phyloP scores from a whole-genome alignment of 2,113 vertebrate species.

The Microtus montanus region DNA sequence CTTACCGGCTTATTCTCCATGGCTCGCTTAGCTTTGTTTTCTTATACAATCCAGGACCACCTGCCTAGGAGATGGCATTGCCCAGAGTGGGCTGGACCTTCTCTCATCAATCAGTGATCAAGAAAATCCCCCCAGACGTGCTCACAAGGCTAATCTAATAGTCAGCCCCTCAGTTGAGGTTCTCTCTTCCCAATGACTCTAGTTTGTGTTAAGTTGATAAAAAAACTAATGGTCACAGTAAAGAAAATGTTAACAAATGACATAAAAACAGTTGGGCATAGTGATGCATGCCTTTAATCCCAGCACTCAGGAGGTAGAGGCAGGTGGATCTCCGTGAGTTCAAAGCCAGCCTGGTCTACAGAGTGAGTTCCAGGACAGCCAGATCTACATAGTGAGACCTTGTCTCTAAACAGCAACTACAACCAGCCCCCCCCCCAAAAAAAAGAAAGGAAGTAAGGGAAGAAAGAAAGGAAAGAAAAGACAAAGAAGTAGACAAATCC shows the following conservation, averaged over 20 bases:
- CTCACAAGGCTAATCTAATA: neutral
- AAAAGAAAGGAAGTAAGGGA: too few relatives aligned
- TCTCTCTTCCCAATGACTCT: neutral
- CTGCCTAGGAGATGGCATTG: neutral
- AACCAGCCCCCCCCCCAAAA: neutral
- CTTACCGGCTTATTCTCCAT: neutral
- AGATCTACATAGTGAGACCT: neutral
- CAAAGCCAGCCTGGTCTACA: neutral
- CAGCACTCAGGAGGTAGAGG: neutral
- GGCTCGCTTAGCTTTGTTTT: neutral
- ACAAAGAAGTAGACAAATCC: neutral
- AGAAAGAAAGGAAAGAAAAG: neutral
- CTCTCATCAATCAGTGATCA: neutral
- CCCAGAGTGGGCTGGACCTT: neutral
- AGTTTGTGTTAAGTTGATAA: neutral
- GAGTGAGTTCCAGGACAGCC: neutral
- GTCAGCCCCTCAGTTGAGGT: neutral
- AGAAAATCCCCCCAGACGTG: neutral
- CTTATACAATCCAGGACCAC: neutral
- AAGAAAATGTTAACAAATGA: neutral
- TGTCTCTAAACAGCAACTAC: neutral
- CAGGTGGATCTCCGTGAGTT: neutral
- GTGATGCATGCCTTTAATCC: neutral
- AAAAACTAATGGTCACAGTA: neutral
- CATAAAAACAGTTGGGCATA: neutral